Evolutionary conservation across 2,888 invertebrate genomes (phyloP).

Genomic region (Allophyes oxyacanthae): DNA sequence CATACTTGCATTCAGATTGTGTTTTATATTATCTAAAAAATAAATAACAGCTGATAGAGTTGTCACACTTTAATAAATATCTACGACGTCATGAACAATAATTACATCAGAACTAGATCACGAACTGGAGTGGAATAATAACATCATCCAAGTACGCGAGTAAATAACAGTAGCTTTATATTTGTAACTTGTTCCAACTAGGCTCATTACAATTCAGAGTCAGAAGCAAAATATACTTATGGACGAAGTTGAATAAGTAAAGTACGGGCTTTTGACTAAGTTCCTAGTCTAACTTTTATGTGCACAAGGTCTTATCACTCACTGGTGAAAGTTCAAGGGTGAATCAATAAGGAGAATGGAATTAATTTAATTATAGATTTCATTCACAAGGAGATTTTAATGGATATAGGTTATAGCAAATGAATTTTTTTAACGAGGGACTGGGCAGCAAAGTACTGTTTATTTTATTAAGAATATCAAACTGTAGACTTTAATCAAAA

Average conservation of each 20-base stretch:
- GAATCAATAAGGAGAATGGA: constrained; percentile 17
- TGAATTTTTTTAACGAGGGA: too few species aligned
- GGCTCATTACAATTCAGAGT: constrained; percentile 37
- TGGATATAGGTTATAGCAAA: too few species aligned
- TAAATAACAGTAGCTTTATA: constrained; percentile 20
- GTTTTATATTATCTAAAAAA: too few species aligned
- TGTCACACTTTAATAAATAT: neutral
- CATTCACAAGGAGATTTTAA: too few species aligned
- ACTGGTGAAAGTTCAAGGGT: constrained; percentile 12
- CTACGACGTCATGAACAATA: constrained; percentile 3
- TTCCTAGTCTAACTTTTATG: constrained; percentile 32
- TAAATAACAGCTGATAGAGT: too few species aligned
- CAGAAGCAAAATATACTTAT: constrained; percentile 29
- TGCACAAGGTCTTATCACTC: neutral
- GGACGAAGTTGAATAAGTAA: constrained; percentile 34
- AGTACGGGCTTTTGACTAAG: constrained; percentile 5
- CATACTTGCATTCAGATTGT: too few species aligned
- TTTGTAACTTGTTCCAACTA: constrained; percentile 34
- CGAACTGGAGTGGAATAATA: too few species aligned
- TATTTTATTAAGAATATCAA: too few species aligned
- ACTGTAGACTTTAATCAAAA: too few species aligned
- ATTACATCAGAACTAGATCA: constrained; percentile 20
- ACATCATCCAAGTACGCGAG: constrained; percentile 23
- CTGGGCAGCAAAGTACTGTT: too few species aligned
- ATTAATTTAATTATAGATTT: too few species aligned